Base-by-base conservation (phyloP, 2,888 invertebrate species). In the Drosophila barbarae region DNA sequence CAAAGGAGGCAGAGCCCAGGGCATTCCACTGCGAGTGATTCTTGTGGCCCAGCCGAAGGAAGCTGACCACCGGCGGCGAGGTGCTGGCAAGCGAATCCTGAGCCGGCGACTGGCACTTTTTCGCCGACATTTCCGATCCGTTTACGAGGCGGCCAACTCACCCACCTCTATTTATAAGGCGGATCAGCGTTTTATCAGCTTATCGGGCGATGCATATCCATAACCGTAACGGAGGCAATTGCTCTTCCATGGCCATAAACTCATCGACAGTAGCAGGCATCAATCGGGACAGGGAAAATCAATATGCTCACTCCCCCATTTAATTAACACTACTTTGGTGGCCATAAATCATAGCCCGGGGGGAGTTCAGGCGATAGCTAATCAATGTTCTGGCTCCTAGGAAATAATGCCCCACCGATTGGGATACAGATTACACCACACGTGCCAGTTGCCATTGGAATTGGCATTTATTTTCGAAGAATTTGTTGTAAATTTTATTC, bases 1-100 rank as follows among this genome's bases (percentile, higher is more conserved):
- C 75, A 13, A 87, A 67, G 0, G 74, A 57, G 5, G 74, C 84
- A 1, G 86, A 68, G 1, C 76, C 69, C 7, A 79, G 53, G 12
- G 86, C 85, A 38, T 67, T 85, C 84, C 84, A 86, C 59, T 81
- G 86, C 4, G 86, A 83, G 32, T 74, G 77, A 35, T 81, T 85
- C 56, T 86, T 86, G 28, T 54, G 59, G 28, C 44, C 49, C 26
- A 69, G 42, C 12, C 66, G 71, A 0, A 72, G 44, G 60, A 86
- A 85, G 13, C 21, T 36, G 46, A 18, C 44, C 28, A 46, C 57
- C 34, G 55, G 54, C 38, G 50, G 54, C 3, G 50, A 30, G 12
- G 28, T 0, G 6, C 7, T 52, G 21, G 49, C 65, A 30, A 66
- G 68, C 50, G 71, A 64, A 41, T 63, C 58, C 46, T 59, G 51